Percentiles rank a stretch among this genome's conserved stretches.
Evolutionary conservation across 2,113 vertebrate genomes (phyloP).

Genomic region (Cheirogaleus medius): DNA sequence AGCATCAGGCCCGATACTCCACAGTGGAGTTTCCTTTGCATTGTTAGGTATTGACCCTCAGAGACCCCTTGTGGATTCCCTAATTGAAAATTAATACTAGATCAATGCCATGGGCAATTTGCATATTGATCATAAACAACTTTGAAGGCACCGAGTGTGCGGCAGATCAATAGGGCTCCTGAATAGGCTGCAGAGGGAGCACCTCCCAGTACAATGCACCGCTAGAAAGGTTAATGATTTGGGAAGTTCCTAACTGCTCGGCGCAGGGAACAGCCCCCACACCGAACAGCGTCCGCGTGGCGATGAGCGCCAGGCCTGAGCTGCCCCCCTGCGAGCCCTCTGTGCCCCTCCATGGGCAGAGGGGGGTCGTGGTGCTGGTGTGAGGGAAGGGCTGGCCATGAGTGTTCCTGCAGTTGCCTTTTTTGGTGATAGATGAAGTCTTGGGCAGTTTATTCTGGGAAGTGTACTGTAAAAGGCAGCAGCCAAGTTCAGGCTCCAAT

Average conservation of each 20-base stretch:
- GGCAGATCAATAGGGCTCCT: conserved; percentile 95
- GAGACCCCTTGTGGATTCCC: conserved; percentile 97
- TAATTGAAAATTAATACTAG: conserved; percentile 99
- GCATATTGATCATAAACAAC: conserved; percentile 99
- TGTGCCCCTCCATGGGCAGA: neutral
- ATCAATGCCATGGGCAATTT: conserved; percentile 98
- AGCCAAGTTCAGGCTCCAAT: neutral
- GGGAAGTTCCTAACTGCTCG: conserved; percentile 31
- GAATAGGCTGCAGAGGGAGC: conserved; percentile 89
- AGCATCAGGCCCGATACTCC: conserved; percentile 59
- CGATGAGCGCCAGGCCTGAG: neutral
- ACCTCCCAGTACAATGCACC: conserved; percentile 85
- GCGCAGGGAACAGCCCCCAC: neutral
- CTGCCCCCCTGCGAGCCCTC: neutral
- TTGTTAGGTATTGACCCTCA: conserved; percentile 97
- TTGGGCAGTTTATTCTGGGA: conserved; percentile 81
- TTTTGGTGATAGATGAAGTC: conserved; percentile 78
- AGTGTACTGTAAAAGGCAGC: conserved; percentile 51
- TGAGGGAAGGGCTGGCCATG: neutral
- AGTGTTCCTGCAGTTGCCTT: conserved; percentile 48
- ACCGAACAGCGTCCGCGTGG: neutral
- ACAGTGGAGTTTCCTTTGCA: conserved; percentile 90
- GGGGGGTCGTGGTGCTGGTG: neutral
- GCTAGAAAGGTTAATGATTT: conserved; percentile 88
- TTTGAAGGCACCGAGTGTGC: conserved; percentile 97